Base-by-base conservation (phyloP, 2,888 invertebrate genomes). In the Camptogramma bilineatum region DNA sequence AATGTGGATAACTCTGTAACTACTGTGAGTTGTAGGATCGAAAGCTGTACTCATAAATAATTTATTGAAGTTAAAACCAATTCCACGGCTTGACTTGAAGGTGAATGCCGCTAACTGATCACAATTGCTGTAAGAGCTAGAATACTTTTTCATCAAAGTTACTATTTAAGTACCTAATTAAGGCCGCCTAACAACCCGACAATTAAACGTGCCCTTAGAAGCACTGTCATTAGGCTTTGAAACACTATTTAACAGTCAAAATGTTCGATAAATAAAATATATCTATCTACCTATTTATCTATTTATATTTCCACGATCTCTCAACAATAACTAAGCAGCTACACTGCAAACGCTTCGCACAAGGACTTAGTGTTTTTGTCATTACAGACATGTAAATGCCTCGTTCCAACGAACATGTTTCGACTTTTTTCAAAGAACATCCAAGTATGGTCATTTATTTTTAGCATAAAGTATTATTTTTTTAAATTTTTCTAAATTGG, bases 401-500 rank as follows among this genome's bases (percentile, higher is more conserved):
- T 39, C 13, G 3, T 39, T 13, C 3, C 34, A 13, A 13, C 10
- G 13, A 1, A 39, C 34, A 13, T 0, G 13, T 44, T 44, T 42
- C 2, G 16, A 24, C 18, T 8, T 16, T 44, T 54, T 42, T 42
- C 28, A 54, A 54, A 18, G 53, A n/a, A n/a, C n/a, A n/a, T n/a
- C n/a, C 13, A 10, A 19, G 31, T 18, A 39, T 48, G 34, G 52
- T 28, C 34, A 44, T 58, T 66, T 56, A 42, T 19, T 52, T 57
- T 56, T 69, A 47, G 66, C 62, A 71, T 34, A 59, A 34, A 8
- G 19, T 8, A 17, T 59, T 56, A 55, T 61, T 58, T 67, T 62
- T 34, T 52, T 59, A 66, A 64, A 69, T 66, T 68, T 63, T 69
- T 64, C 48, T 65, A 65, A 66, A 64, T 67, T 50, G 60, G 66